Evolutionary conservation across 2,888 invertebrate genomes (phyloP), one percentile per base, ranked within the genome.

Genomic region (Blastobasis adustella): DNA sequence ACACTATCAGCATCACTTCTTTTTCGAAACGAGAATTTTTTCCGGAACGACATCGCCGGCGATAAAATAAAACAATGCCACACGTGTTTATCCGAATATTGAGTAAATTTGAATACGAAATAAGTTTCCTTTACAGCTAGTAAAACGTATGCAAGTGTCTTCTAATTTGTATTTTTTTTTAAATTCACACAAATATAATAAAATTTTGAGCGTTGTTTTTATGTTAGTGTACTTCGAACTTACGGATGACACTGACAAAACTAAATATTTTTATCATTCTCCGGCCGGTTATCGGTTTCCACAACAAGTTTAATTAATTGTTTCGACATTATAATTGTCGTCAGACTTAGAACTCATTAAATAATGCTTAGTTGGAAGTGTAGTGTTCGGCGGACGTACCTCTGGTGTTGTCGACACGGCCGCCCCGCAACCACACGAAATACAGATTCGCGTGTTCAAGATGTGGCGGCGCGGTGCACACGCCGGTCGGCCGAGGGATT

Each of bases 301-400:
- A 52, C 48, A 53, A 50, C 56, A 54, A 49, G 59, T 58, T 60
- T 65, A 59, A 65, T 65, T 60, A 60, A 48, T 50, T 51, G 53
- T 61, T 63, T 61, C 57, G 53, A 61, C 60, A 62, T 60, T 57
- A 51, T 50, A 53, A 56, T 50, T 47, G 47, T 42, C 54, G 57
- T 50, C 9, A 10, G n/a, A n/a, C 41, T 42, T 62, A 43, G 54
- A 49, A 57, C 67, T 72, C 67, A 58, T 82, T 79, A 76, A 72
- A 75, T 67, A 61, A 61, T 65, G 71, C 78, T 79, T 72, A 71
- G 60, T 23, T 23, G 23, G 23, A 60, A 56, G 53, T 54, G 54
- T 55, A 57, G 61, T 59, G 57, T 58, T 61, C 57, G 60, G 57
- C 63, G 63, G 57, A 74, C 79, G 66, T 78, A 81, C 79, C 79